phyloP scores from a whole-genome alignment of 2,797 vertebrate genomes.

The Karalla daura region DNA sequence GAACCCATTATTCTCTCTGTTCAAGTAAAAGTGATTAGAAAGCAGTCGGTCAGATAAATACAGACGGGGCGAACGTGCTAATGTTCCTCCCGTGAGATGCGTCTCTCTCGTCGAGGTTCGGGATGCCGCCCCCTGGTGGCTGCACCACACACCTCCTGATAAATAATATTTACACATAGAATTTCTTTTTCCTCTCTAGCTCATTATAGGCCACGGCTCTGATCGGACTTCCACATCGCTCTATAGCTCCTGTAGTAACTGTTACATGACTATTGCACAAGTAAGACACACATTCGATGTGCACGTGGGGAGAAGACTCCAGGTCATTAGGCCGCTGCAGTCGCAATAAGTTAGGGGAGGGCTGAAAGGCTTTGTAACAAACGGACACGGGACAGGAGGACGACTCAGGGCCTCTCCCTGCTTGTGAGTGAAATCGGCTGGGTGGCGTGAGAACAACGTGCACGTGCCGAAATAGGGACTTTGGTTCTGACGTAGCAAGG shows the following conservation, averaged over 20 bases:
- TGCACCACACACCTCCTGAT: conserved; percentile 49
- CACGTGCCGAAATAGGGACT: conserved; percentile 6
- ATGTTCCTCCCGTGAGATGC: conserved; percentile 49
- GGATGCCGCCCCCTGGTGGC: conserved; percentile 45
- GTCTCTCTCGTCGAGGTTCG: conserved; percentile 47
- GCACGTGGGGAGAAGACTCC: conserved; percentile 52
- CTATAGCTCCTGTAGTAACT: too few relatives aligned
- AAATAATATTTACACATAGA: conserved; percentile 76
- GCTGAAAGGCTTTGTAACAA: conserved; percentile 27
- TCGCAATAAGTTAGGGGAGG: conserved; percentile 49
- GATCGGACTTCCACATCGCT: conserved; percentile 40
- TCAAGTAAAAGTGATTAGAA: conserved; percentile 74
- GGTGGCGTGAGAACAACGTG: background rate
- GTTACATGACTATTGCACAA: conserved; percentile 76
- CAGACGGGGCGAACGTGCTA: conserved; percentile 41
- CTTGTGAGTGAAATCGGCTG: background rate
- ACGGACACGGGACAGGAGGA: conserved; percentile 14
- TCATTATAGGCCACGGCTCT: conserved; percentile 27
- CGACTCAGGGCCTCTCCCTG: conserved; percentile 22
- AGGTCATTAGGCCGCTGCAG: conserved; percentile 44
- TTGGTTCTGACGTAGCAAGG: conserved; percentile 21
- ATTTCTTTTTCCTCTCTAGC: conserved; percentile 30
- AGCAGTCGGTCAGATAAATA: conserved; percentile 52
- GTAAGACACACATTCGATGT: conserved; percentile 63
- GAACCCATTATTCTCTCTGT: conserved; percentile 53